Base-by-base conservation (phyloP, 2,113 vertebrate species). In the Pipra filicauda region DNA sequence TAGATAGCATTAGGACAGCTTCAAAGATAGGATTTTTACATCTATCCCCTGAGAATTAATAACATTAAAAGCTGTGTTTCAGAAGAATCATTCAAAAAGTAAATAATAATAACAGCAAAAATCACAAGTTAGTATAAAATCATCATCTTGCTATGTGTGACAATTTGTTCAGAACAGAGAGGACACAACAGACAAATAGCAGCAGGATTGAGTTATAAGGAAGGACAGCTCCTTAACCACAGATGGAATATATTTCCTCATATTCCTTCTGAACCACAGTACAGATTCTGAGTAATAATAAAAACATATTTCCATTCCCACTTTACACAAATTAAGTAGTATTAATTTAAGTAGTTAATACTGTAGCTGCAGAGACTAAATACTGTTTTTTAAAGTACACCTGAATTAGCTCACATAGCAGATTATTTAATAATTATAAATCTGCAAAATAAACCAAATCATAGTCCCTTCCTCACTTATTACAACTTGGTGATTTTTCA, bases 151-250 rank as follows among this genome's bases (percentile, higher is more conserved):
- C 92, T 97, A 91, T 96, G 83, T 97, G 95, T 95, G 97, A 97
- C 96, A 96, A 93, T 96, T 97, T 97, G 97, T 97, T 97, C 96
- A 82, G 97, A 96, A 97, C 96, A 96, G 70, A 95, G 94, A 96
- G 96, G 96, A 94, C 95, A 88, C 74, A 96, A 93, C 90, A 96
- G 89, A 97, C 93, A 96, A 97, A 97, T 71, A 97, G 91, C 97
- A 97, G 97, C 97, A 97, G 96, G 97, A 97, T 74, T 95, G 97
- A 97, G 97, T 98, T 97, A 98, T 75, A 96, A 89, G 88, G 90
- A 94, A 94, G 96, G 93, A 96, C 94, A 94, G 96, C 93, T 97
- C 96, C 96, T 96, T 66, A 96, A 93, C 84, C 96, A 96, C 97
- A 97, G 95, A 96, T 95, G 97, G 97, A 97, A 98, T 94, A 95